Evolutionary conservation across 2,888 invertebrate species (phyloP), one percentile per base, ranked within the genome.

Genomic region (Cerceris rybyensis): DNA sequence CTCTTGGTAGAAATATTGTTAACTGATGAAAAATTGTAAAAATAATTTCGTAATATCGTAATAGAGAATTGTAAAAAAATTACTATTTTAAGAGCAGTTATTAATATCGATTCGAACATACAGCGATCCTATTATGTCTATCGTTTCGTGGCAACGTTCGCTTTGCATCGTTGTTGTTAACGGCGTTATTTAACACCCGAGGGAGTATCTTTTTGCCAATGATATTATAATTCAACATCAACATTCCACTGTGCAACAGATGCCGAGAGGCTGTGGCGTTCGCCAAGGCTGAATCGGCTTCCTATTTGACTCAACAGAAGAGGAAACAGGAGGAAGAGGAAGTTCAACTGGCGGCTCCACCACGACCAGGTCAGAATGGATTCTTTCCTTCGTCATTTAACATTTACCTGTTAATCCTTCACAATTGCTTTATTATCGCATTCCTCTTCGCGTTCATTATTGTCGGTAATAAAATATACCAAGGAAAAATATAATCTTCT

Each of bases 301-400:
- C 70, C 11, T 52, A 63, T 57, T 16, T n/a, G 43, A 58, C 70
- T 41, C 60, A 68, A 64, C 57, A 57, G 69, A 75, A 42, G 57
- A 71, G 70, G 67, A 80, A 75, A 49, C 42, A 61, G 17, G 82
- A 83, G 46, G 78, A 81, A 64, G 83, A 84, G 28, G 28, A 28
- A 28, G 78, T 81, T 54, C 86, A 82, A 58, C 75, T 90, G 41
- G 82, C 88, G 11, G 82, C 88, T 28, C 90, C 90, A 50, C 90
- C 90, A 13, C 83, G 89, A 54, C 90, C 90, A 88, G 90, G 90
- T 90, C 82, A 60, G 43, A 28, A 7, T 50, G 14, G 13, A n/a
- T 54, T 11, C 13, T 11, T 7, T 59, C 17, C 4, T 13, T 16
- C 16, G 8, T 41, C 42, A 41, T 42, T 16, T 64, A 6, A 39